Evolutionary conservation across 2,888 invertebrate genomes (phyloP).

Genomic region (Urechis unicinctus): DNA sequence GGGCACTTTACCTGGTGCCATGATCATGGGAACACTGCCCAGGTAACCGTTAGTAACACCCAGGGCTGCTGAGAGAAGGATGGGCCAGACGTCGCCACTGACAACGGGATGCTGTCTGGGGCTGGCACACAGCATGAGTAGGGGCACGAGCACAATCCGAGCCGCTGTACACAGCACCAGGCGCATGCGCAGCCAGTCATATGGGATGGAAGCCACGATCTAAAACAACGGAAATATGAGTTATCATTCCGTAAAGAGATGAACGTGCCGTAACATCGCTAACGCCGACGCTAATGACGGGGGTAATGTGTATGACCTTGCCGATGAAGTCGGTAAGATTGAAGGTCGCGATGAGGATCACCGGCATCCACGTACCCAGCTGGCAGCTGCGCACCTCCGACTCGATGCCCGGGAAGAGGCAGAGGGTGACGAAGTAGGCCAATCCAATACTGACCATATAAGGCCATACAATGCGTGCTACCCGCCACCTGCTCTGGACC

Average conservation of each 20-base stretch:
- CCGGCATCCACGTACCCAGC: slow-evolving; percentile 84
- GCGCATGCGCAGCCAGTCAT: slow-evolving; percentile 76
- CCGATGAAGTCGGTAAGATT: slow-evolving; percentile 82
- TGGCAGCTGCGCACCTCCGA: slow-evolving; percentile 80
- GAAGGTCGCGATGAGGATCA: slow-evolving; percentile 81
- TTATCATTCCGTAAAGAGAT: background rate
- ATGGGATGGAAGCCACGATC: slow-evolving; percentile 72
- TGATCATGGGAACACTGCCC: slow-evolving; percentile 87
- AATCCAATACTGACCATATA: slow-evolving; percentile 84
- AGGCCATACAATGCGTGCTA: slow-evolving; percentile 77
- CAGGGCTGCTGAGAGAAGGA: slow-evolving; percentile 63
- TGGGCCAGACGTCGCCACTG: slow-evolving; percentile 59
- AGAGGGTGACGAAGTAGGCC: slow-evolving; percentile 83
- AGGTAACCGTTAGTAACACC: slow-evolving; percentile 82
- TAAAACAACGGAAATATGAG: slow-evolving; percentile 34
- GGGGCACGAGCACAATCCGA: slow-evolving; percentile 70
- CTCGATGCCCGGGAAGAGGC: slow-evolving; percentile 83
- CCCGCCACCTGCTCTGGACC: slow-evolving; percentile 67
- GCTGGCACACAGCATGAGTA: slow-evolving; percentile 74
- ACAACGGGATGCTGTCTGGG: slow-evolving; percentile 72
- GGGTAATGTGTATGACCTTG: slow-evolving; percentile 64
- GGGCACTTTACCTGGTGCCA: slow-evolving; percentile 79
- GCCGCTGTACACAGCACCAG: slow-evolving; percentile 69
- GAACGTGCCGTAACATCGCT: no score
- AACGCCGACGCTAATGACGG: background rate